Evolutionary conservation across 2,113 vertebrate genomes (phyloP), one percentile per base, ranked within the genome.

Genomic region (Columbina picui): DNA sequence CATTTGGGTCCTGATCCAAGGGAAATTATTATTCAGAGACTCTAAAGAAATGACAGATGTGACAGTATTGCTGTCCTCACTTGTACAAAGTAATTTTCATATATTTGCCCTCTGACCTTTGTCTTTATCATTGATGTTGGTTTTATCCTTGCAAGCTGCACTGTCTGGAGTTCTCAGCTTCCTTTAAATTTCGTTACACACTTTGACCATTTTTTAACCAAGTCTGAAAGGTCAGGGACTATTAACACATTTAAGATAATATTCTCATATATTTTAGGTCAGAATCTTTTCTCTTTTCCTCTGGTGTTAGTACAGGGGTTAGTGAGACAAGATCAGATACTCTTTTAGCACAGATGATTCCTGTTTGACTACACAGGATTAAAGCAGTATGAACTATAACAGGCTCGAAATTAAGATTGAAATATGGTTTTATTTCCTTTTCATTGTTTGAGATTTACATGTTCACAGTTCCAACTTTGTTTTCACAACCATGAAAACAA

Each of bases 71-170:
- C 38, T 63, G 41, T 89, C 73, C 64, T 87, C 64, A 26, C 60
- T 81, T 84, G 52, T 74, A 47, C 55, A 26, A 91, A 89, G 64
- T 74, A 59, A 91, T 94, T 95, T 89, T 89, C 41, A 32, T 87
- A 5, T 87, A 45, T 93, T 91, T 94, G 47, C 27, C 50, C 53
- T 32, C 60, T 80, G 69, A 94, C 73, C 64, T 82, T 91, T 89
- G 77, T 75, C 60, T 91, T 84, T 67, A 67, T 56, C 14, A 3
- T 4, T 55, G 59, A 27, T 63, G 13, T 20, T 95, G 80, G 61
- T 41, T 87, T 92, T 93, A 61, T 83, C 80, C 23, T 79, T 94
- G 59, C 80, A n/a, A 67, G 59, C 55, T 87, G 64, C 76, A 56
- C 71, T 80, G 38, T 26, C 71, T 86, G 63, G 36, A 59, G 60